Evolutionary conservation across 2,888 invertebrate species (phyloP).

Genomic region (Nowickia ferox): DNA sequence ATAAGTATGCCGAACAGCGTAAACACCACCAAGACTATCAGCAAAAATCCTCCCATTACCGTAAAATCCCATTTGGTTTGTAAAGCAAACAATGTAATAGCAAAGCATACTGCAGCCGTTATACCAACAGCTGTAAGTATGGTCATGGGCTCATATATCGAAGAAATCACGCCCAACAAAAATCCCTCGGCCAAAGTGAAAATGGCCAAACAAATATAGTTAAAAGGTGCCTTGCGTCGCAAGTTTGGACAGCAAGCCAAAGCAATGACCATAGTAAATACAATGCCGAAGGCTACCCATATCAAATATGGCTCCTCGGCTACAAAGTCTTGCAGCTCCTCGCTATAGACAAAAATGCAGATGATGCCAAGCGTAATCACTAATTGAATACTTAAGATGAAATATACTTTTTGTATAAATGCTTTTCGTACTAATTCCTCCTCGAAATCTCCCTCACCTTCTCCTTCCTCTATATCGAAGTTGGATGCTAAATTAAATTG

Average conservation of each 20-base stretch:
- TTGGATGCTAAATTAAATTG: slow-evolving; percentile 15
- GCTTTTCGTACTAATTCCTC: slow-evolving; percentile 57
- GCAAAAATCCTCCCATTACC: slow-evolving; percentile 88
- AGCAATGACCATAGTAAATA: slow-evolving; percentile 88
- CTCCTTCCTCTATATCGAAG: slow-evolving; percentile 42
- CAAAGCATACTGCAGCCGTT: slow-evolving; percentile 91
- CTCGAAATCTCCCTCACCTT: slow-evolving; percentile 36
- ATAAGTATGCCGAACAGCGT: slow-evolving; percentile 89
- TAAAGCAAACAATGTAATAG: slow-evolving; percentile 93
- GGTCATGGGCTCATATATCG: slow-evolving; percentile 85
- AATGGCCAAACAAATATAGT: slow-evolving; percentile 91
- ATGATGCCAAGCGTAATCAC: slow-evolving; percentile 89
- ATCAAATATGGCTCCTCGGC: slow-evolving; percentile 84
- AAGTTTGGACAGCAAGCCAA: slow-evolving; percentile 66
- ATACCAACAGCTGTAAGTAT: slow-evolving; percentile 92
- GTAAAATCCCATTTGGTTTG: slow-evolving; percentile 95
- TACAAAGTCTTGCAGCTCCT: slow-evolving; percentile 86
- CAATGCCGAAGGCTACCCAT: slow-evolving; percentile 86
- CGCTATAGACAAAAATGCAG: slow-evolving; percentile 87
- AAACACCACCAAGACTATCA: slow-evolving; percentile 88
- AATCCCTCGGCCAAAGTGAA: slow-evolving; percentile 92
- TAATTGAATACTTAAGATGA: slow-evolving; percentile 85
- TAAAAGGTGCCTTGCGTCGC: slow-evolving; percentile 89
- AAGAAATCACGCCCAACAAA: slow-evolving; percentile 88
- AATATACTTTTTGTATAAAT: slow-evolving; percentile 69